Percentiles rank a stretch among this genome's conserved stretches.
These are phyloP conservation scores for Zeuzera pyrina DNA, from an alignment of 2,888 invertebrate genomes.

Conservation along the genomic window DNA sequence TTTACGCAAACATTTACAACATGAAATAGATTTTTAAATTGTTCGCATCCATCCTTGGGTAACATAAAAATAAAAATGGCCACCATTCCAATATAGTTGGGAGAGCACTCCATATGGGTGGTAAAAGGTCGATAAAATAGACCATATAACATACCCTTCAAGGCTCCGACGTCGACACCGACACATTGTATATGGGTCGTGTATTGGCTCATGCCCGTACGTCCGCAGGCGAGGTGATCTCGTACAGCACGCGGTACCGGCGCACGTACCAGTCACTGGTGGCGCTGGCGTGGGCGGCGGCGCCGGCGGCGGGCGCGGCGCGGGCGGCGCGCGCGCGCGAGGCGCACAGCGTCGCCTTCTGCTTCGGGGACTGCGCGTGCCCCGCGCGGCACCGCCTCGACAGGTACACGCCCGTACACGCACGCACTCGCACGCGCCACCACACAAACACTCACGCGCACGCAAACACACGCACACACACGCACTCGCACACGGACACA, in stretches of 20 bases:
- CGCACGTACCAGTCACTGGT: constrained; percentile 93
- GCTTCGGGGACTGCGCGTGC: constrained; percentile 90
- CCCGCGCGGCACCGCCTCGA: constrained; percentile 75
- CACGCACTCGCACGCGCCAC: no score
- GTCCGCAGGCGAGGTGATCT: constrained; percentile 71
- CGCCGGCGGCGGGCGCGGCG: constrained; percentile 72
- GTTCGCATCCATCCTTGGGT: no score
- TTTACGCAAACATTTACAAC: no score
- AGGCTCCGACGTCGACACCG: no score
- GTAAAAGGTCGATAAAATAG: no score
- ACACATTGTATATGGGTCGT: neutral
- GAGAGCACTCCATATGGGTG: no score
- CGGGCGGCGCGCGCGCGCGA: constrained; percentile 79
- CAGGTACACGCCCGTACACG: constrained; percentile 33
- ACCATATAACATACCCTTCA: no score
- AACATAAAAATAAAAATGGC: no score
- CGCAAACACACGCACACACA: neutral
- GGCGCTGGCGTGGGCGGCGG: constrained; percentile 74
- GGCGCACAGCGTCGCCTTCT: constrained; percentile 87
- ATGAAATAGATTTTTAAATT: no score
- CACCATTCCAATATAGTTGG: no score
- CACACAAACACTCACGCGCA: neutral
- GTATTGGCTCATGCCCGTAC: neutral
- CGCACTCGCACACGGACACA: no score
- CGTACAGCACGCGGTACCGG: constrained; percentile 87